phyloP scores from a whole-genome alignment of 2,113 vertebrate genomes.

The Oceanodroma tethys region DNA sequence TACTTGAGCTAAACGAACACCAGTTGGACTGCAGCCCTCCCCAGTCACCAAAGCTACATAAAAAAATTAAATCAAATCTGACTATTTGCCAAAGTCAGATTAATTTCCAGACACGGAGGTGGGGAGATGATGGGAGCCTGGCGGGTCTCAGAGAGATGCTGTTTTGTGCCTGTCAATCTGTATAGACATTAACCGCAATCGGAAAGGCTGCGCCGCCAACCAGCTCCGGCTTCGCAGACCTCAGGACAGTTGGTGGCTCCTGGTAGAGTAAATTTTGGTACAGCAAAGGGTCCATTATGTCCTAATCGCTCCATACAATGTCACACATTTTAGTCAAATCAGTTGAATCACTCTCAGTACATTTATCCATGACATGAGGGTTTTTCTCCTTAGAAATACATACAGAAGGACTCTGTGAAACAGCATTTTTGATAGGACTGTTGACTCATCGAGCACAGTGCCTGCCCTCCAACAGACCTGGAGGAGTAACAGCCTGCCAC shows the following conservation, averaged over 20 bases:
- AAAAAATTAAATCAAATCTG: conserved; percentile 41
- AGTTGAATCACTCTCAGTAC: background rate
- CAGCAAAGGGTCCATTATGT: background rate
- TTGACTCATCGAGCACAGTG: background rate
- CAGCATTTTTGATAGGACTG: background rate
- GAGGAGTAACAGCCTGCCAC: background rate
- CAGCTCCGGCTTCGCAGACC: background rate
- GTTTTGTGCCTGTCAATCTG: conserved; percentile 59
- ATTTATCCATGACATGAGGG: background rate
- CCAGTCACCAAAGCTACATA: conserved; percentile 51
- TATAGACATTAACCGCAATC: conserved; percentile 70
- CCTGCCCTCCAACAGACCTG: background rate
- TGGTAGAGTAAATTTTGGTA: background rate
- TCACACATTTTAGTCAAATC: background rate
- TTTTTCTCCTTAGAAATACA: background rate
- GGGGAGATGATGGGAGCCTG: conserved; percentile 28
- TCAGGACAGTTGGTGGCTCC: background rate
- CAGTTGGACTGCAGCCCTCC: background rate
- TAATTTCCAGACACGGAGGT: conserved; percentile 63
- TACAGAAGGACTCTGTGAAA: background rate
- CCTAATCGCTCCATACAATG: background rate
- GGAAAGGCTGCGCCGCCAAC: background rate
- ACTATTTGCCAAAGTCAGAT: conserved; percentile 74
- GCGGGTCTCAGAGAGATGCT: conserved; percentile 62
- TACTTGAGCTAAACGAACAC: background rate